Conservation (phyloP, 2,113 vertebrate species). For the Opisthocomus hoazin region DNA sequence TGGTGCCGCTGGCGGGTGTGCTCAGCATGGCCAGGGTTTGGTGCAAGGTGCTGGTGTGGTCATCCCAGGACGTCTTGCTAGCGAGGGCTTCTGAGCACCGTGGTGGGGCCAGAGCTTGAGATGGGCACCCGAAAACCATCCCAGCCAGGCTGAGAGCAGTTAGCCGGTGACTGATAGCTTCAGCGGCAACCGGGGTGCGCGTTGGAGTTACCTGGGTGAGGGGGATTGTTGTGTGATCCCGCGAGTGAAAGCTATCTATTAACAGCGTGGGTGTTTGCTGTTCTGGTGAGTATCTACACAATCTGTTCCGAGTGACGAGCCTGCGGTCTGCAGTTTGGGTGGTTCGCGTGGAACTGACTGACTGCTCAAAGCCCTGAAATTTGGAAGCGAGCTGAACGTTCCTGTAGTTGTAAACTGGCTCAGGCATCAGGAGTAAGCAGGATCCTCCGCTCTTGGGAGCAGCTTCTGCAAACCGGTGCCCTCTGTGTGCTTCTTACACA, state of each 20-base stretch:
- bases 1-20: accelerated
- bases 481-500: accelerated
- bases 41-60: background rate
- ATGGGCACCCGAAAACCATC: background rate
- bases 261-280: background rate
- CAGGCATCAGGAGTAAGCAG: background rate
- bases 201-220: background rate
- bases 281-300: background rate
- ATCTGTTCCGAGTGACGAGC: background rate
- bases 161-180: accelerated
- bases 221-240: background rate
- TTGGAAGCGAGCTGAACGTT: background rate
- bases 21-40: accelerated
- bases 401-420: background rate
- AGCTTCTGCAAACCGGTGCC: background rate
- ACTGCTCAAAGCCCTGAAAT: background rate
- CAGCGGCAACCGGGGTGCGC: accelerated
- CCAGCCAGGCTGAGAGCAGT: background rate
- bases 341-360: background rate
- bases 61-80: accelerated
- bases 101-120: background rate
- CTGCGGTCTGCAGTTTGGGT: background rate
- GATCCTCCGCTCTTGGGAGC: background rate
- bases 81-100: background rate
- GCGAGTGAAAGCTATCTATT: background rate